phyloP scores from a whole-genome alignment of 2,888 invertebrate genomes.

The Drosophila recens region DNA sequence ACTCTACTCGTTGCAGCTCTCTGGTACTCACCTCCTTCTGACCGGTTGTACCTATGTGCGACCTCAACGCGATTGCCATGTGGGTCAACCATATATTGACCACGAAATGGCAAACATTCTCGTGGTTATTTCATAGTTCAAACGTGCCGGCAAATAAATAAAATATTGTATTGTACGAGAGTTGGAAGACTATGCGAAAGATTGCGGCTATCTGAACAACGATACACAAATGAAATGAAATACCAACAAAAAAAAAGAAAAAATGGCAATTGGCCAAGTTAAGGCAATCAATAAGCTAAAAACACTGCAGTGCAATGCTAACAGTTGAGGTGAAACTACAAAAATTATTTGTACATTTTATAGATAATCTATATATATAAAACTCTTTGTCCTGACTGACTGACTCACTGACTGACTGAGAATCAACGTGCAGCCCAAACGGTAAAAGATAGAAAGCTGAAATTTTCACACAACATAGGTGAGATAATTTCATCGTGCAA shows the following conservation, averaged over 20 bases:
- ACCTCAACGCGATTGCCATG: conserved; percentile 43
- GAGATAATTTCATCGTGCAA: too few relatives aligned
- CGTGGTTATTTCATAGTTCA: conserved; percentile 67
- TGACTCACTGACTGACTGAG: too few relatives aligned
- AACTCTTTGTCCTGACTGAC: too few relatives aligned
- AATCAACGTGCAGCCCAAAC: too few relatives aligned
- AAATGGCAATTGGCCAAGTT: conserved; percentile 57
- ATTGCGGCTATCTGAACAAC: conserved; percentile 34
- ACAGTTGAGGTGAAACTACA: neutral
- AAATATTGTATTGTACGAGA: conserved; percentile 51
- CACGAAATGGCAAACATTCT: conserved; percentile 71
- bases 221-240: conserved; percentile 63
- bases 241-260: conserved; percentile 6
- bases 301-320: neutral
- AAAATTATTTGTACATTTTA: neutral
- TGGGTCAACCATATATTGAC: conserved; percentile 68
- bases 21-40: conserved; percentile 6
- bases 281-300: conserved; percentile 36
- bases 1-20: too few relatives aligned
- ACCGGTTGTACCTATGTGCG: neutral
- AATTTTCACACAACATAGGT: too few relatives aligned
- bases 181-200: conserved; percentile 2
- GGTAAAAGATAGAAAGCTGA: too few relatives aligned
- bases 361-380: too few relatives aligned
- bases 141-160: conserved; percentile 69